Percentiles rank a stretch among this genome's conserved stretches.
phyloP scores from a whole-genome alignment of 2,888 invertebrate species.

The Microplitis deprimator region DNA sequence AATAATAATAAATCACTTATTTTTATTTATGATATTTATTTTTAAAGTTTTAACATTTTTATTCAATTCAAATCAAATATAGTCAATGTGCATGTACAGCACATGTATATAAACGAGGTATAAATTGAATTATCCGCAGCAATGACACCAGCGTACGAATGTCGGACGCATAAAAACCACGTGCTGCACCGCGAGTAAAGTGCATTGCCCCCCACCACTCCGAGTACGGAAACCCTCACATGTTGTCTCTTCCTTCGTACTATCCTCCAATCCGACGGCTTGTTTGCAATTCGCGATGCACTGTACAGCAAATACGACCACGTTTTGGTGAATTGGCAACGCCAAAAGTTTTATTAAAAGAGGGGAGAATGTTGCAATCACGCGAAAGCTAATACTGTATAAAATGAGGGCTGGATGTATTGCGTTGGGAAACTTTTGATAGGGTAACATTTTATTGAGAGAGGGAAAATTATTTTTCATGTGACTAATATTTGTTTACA shows the following conservation, averaged over 20 bases:
- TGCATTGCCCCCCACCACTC: slow-evolving; percentile 64
- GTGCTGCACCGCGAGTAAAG: slow-evolving; percentile 53
- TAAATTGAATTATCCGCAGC: background rate
- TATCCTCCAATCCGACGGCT: slow-evolving; percentile 50
- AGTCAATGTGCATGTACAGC: background rate
- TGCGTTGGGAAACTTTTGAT: slow-evolving; percentile 52
- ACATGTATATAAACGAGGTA: background rate
- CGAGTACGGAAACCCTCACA: slow-evolving; percentile 45
- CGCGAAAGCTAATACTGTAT: background rate
- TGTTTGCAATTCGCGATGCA: slow-evolving; percentile 56
- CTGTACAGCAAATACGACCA: slow-evolving; percentile 37
- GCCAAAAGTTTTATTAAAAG: background rate
- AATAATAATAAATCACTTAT: background rate
- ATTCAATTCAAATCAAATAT: no score
- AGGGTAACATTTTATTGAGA: slow-evolving; percentile 48
- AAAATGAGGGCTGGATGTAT: slow-evolving; percentile 45
- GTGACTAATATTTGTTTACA: no score
- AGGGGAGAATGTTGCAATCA: slow-evolving; percentile 33
- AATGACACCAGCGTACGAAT: slow-evolving; percentile 53
- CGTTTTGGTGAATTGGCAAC: slow-evolving; percentile 12
- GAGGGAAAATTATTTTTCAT: slow-evolving; percentile 50
- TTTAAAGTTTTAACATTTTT: background rate
- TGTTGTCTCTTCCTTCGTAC: slow-evolving; percentile 49
- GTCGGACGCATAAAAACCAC: slow-evolving; percentile 56
- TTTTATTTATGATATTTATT: background rate